Evolutionary conservation across 2,113 vertebrate genomes (phyloP).

Genomic region (Genyomyrus donnyi): DNA sequence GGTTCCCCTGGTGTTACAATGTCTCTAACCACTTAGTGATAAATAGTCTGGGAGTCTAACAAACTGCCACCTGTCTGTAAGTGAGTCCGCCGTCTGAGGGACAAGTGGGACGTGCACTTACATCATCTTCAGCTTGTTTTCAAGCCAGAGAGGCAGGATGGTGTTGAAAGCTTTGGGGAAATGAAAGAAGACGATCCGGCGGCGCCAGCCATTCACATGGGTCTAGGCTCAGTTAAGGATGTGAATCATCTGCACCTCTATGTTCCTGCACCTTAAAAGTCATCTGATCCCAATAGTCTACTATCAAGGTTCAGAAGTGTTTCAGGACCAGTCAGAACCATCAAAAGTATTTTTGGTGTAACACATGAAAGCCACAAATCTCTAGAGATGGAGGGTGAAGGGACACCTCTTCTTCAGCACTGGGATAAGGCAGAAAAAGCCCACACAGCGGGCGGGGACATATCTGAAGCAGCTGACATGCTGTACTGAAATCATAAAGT

Average conservation of each 20-base stretch:
- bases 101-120: background rate
- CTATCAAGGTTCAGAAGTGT: background rate
- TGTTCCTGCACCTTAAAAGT: background rate
- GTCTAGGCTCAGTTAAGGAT: background rate
- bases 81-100: background rate
- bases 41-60: background rate
- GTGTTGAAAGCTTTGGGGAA: background rate
- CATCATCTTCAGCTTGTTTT: constrained; percentile 18
- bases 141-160: background rate
- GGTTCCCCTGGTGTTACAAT: background rate
- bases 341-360: background rate
- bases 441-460: background rate
- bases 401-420: background rate
- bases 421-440: background rate
- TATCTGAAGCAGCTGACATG: background rate
- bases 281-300: background rate
- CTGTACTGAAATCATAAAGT: background rate
- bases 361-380: background rate
- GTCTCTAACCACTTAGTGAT: background rate
- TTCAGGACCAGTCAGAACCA: background rate
- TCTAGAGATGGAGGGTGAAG: background rate
- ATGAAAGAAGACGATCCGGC: background rate
- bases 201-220: background rate
- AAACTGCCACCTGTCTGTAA: background rate
- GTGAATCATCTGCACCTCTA: background rate